Evolutionary conservation across 2,888 invertebrate species (phyloP).

Genomic region (Dicyrtoma fusca): DNA sequence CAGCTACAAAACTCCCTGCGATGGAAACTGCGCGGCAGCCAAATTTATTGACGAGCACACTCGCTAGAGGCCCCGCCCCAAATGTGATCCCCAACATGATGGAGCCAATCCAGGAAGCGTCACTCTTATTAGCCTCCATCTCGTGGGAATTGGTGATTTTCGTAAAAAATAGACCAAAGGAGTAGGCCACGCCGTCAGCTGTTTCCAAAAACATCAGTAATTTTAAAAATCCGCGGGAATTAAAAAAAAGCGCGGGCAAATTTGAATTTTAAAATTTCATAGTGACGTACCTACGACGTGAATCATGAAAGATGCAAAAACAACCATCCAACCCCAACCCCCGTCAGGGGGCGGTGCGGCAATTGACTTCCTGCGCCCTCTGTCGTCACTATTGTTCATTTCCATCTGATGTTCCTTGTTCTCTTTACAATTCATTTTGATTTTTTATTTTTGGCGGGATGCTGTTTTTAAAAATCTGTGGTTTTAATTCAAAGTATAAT

Average conservation of each 20-base stretch:
- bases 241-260: no score
- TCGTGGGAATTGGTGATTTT: constrained; percentile 73
- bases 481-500: no score
- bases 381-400: no score
- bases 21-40: constrained; percentile 92
- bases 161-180: constrained; percentile 93
- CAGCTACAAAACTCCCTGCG: constrained; percentile 78
- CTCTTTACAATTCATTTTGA: neutral
- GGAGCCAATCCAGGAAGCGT: constrained; percentile 90
- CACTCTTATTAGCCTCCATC: constrained; percentile 81
- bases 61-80: constrained; percentile 92
- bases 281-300: constrained; percentile 79
- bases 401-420: no score
- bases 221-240: neutral
- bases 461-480: no score
- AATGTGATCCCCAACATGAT: constrained; percentile 93
- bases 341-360: constrained; percentile 34
- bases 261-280: neutral
- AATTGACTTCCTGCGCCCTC: neutral
- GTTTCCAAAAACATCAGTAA: constrained; percentile 56
- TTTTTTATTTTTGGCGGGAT: no score
- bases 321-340: constrained; percentile 95
- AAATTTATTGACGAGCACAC: constrained; percentile 90
- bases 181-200: constrained; percentile 98
- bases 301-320: constrained; percentile 94